Evolutionary conservation across 1,140 invertebrate genomes (phyloP), one percentile per base, ranked within the genome.

Genomic region (Eupristina koningsbergeri): DNA sequence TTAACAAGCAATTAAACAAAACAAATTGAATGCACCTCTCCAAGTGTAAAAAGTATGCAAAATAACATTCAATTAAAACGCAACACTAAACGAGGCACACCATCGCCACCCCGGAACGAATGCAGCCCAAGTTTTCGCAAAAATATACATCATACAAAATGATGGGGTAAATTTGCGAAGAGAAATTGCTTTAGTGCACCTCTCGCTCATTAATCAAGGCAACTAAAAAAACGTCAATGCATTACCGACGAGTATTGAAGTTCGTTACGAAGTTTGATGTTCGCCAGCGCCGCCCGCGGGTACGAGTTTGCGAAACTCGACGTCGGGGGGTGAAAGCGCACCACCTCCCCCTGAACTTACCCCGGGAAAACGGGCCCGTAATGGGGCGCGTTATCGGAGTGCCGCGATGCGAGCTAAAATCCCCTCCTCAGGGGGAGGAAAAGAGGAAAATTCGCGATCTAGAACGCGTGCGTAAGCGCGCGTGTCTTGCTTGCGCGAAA

Each of bases 231-330:
- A 63, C 84, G 78, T 61, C 84, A 77, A 85, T 85, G 78, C 74
- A 85, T 85, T 81, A 85, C 78, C 61, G 71, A 67, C 31, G 71
- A 80, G 58, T 81, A 81, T 81, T 85, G 84, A 85, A 81, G 84
- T 81, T 85, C 73, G 79, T 85, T 85, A 85, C 47, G 36, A 85
- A 85, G 84, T 85, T 85, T 80, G 79, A 85, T 85, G 84, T 61
- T 85, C 79, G 58, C 79, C 53, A 58, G 22, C 26, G 53, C 47
- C 36, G 81, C 73, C 50, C 58, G 78, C 19, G 71, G 31, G 58
- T 79, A 45, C 39, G 77, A 84, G 78, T 84, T 84, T 84, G 67
- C 61, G 29, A 84, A 84, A 84, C 83, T 84, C 71, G 53, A 58
- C 22, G 53, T 58, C 53, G 36, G 41, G 50, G 36, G 41, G 50